A percentile compares a stretch with the other conserved stretches of the same genome.
phyloP scores from a whole-genome alignment of 2,797 vertebrate genomes.

The Sebastes kiyomatsui region DNA sequence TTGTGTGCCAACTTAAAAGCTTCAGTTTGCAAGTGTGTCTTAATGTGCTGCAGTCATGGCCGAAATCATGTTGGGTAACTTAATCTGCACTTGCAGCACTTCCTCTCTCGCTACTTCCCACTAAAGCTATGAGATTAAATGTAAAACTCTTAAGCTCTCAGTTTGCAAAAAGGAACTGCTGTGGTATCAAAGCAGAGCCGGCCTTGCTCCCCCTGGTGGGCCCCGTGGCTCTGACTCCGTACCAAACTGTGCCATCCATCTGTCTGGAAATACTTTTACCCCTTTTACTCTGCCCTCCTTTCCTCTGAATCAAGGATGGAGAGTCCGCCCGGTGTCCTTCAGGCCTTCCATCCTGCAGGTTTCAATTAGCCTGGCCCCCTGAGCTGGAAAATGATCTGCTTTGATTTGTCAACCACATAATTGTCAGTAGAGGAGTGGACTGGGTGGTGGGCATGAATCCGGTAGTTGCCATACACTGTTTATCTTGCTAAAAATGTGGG shows the following conservation, averaged over 20 bases:
- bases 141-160: conserved; percentile 55
- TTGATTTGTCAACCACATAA: conserved; percentile 61
- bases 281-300: conserved; percentile 31
- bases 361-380: conserved; percentile 64
- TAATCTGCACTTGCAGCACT: conserved; percentile 61
- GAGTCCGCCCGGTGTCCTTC: conserved; percentile 32
- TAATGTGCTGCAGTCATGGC: conserved; percentile 29
- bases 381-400: conserved; percentile 70
- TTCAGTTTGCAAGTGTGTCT: conserved; percentile 26
- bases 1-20: background rate
- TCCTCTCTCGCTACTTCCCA: conserved; percentile 54
- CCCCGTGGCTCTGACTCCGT: conserved; percentile 27
- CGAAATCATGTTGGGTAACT: conserved; percentile 37
- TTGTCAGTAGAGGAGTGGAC: conserved; percentile 39
- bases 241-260: conserved; percentile 59
- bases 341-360: conserved; percentile 59
- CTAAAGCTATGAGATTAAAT: conserved; percentile 56
- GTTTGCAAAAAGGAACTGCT: conserved; percentile 29
- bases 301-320: conserved; percentile 27
- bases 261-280: conserved; percentile 36
- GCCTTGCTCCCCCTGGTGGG: conserved; percentile 48
- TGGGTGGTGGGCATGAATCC: conserved; percentile 4
- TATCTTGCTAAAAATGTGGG: background rate
- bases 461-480: background rate
- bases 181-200: conserved; percentile 26